These are phyloP conservation scores for Lasioglossum malachurum DNA, from an alignment of 2,888 invertebrate species.

Conservation along the genomic window DNA sequence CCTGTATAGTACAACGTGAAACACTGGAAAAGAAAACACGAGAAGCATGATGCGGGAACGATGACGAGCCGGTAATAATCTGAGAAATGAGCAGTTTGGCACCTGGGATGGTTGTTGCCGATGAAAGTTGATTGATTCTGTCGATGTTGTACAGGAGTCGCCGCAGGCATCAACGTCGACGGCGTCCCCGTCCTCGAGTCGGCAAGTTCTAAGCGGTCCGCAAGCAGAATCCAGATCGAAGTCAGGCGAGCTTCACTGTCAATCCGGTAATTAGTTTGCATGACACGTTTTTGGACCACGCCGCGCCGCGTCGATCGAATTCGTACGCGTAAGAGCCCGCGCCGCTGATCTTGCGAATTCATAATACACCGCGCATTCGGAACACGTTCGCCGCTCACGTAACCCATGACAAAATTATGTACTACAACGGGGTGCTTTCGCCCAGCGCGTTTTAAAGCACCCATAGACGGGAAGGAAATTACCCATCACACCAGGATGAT, in stretches of 20 bases:
- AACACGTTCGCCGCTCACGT: constrained; percentile 62
- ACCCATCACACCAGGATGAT: constrained; percentile 21
- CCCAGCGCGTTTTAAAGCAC: constrained; percentile 40
- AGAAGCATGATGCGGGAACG: not conserved
- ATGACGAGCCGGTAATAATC: not conserved
- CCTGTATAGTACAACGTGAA: not conserved
- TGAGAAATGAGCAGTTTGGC: not conserved
- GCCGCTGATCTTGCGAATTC: constrained; percentile 63
- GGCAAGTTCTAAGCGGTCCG: constrained; percentile 53
- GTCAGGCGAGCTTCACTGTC: constrained; percentile 59
- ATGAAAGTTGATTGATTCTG: constrained; percentile 33
- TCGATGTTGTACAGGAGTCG: constrained; percentile 46
- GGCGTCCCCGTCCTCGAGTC: constrained; percentile 23
- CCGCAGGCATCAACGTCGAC: constrained; percentile 4
- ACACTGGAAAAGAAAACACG: not conserved
- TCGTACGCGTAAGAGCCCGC: constrained; percentile 47
- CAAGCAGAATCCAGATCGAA: constrained; percentile 57
- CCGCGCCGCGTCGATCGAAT: constrained; percentile 48
- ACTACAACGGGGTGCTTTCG: constrained; percentile 60
- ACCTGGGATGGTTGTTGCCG: not conserved
- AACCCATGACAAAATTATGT: constrained; percentile 66
- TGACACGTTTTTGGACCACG: constrained; percentile 62
- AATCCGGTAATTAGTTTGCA: constrained; percentile 66
- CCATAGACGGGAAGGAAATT: constrained; percentile 38
- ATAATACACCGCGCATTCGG: constrained; percentile 55